Evolutionary conservation across 2,113 vertebrate species (phyloP).

Genomic region (Centrocercus urophasianus): DNA sequence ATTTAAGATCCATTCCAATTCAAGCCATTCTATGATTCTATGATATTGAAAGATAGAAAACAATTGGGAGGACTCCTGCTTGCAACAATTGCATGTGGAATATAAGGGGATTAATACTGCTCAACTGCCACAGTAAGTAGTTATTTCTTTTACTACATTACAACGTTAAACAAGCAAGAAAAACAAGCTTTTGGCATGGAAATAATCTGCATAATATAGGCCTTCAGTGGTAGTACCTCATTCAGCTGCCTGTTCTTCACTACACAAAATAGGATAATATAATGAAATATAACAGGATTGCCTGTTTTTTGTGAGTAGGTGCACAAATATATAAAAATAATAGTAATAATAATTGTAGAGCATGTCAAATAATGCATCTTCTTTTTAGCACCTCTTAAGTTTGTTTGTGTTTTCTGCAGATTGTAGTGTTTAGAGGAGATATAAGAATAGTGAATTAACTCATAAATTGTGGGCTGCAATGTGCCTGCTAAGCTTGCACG

Average conservation of each 20-base stretch:
- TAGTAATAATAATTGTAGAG: background rate
- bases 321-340: background rate
- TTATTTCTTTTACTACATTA: background rate
- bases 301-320: background rate
- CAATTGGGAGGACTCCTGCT: background rate
- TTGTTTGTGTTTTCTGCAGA: background rate
- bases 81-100: constrained; percentile 8
- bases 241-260: background rate
- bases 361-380: background rate
- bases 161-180: constrained; percentile 19
- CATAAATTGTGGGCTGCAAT: background rate
- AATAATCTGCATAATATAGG: background rate
- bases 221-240: background rate
- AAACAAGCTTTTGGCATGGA: background rate
- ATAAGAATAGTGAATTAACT: background rate
- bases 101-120: constrained; percentile 15
- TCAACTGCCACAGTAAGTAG: background rate
- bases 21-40: background rate
- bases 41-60: constrained; percentile 20
- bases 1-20: background rate
- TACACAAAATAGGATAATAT: background rate
- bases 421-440: background rate
- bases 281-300: background rate
- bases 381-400: background rate
- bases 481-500: background rate